A percentile compares a stretch with the other conserved stretches of the same genome.
phyloP scores from a whole-genome alignment of 2,888 invertebrate species.

The Litoditis marina region DNA sequence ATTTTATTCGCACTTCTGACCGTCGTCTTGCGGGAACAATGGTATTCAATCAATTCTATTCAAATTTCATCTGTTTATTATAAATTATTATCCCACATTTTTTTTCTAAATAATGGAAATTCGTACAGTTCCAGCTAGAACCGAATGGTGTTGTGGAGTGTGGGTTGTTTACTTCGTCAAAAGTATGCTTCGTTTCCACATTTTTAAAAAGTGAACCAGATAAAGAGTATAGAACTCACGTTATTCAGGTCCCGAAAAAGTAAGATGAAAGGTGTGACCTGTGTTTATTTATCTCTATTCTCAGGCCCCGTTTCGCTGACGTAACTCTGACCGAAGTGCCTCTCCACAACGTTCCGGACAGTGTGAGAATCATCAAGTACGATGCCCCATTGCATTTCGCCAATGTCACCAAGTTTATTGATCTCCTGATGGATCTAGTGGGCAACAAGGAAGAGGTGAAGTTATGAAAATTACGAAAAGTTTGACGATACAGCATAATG shows the following conservation, averaged over 20 bases:
- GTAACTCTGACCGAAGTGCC: conserved; percentile 22
- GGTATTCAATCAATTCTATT: conserved; percentile 38
- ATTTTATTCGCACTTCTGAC: conserved; percentile 74
- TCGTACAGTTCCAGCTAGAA: no score
- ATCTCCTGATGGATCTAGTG: conserved; percentile 28
- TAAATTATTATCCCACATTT: no score
- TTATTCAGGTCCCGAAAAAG: no score
- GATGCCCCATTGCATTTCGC: conserved; percentile 51
- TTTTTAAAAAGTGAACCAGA: no score
- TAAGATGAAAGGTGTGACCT: no score
- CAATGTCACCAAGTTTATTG: conserved; percentile 45
- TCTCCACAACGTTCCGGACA: conserved; percentile 27
- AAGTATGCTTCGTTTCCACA: no score
- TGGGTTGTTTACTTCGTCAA: no score
- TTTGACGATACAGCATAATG: neutral
- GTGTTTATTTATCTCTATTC: neutral
- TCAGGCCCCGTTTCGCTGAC: conserved; percentile 32
- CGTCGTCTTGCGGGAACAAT: conserved; percentile 71
- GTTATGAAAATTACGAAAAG: neutral
- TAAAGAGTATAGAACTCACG: no score
- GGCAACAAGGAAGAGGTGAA: conserved; percentile 22
- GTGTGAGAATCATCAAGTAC: conserved; percentile 32
- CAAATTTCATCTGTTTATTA: no score
- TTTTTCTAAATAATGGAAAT: no score
- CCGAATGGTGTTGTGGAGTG: no score